These are phyloP conservation scores for Atta colombica DNA, from an alignment of 1,140 invertebrate species.

Conservation along the genomic window DNA sequence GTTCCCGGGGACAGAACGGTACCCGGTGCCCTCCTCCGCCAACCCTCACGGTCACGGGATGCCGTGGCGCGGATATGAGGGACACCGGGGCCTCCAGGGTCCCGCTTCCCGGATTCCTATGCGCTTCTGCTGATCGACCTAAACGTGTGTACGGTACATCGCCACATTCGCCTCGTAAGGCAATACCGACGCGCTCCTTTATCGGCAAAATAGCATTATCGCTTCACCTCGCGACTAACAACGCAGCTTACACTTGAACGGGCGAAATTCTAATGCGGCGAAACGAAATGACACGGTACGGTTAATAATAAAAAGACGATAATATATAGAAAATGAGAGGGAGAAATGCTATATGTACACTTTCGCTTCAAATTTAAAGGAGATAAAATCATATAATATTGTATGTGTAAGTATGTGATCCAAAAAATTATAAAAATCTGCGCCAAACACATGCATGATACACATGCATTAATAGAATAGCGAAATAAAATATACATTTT, in stretches of 20 bases:
- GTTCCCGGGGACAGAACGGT: constrained; percentile 75
- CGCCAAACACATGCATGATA: not conserved
- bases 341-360: not conserved
- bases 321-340: not conserved
- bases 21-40: constrained; percentile 74
- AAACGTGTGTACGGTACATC: constrained; percentile 58
- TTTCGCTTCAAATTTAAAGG: not conserved
- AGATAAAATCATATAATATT: not conserved
- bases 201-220: constrained; percentile 27
- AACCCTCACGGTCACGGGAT: constrained; percentile 61
- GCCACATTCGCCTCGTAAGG: constrained; percentile 18
- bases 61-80: constrained; percentile 70
- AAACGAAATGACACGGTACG: not conserved
- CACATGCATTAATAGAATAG: not conserved
- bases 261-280: not conserved
- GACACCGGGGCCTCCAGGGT: constrained; percentile 71
- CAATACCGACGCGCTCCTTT: not conserved
- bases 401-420: not conserved
- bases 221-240: constrained; percentile 11
- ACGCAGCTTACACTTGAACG: not conserved
- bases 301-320: not conserved
- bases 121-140: constrained; percentile 60
- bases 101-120: constrained; percentile 75
- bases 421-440: not conserved
- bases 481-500: no score